Conservation (phyloP, 2,113 vertebrate genomes). For the Naja naja region DNA sequence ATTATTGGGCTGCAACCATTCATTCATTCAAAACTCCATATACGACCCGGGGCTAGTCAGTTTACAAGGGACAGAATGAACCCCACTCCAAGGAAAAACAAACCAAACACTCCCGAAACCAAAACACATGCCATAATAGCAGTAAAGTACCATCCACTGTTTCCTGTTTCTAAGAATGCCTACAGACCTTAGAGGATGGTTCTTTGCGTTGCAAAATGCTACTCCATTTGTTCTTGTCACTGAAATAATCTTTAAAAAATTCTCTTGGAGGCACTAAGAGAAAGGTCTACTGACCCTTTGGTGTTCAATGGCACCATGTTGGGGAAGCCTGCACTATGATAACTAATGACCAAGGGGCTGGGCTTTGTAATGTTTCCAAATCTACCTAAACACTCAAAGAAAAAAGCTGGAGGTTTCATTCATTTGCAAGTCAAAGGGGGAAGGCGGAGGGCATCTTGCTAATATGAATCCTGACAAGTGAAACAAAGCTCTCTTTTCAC, state of each 20-base stretch:
- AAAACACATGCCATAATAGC: neutral
- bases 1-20: neutral
- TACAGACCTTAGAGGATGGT: neutral
- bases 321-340: neutral
- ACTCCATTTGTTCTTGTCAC: neutral
- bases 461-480: constrained; percentile 34
- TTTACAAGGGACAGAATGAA: neutral
- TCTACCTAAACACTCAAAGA: neutral
- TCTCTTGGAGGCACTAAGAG: neutral
- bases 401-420: constrained; percentile 16
- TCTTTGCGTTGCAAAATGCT: neutral
- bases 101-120: neutral
- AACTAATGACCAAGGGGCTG: neutral
- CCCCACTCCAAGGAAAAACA: neutral
- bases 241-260: neutral
- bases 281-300: neutral
- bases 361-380: neutral
- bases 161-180: neutral
- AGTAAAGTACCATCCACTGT: neutral
- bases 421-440: neutral
- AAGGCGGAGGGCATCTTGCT: neutral
- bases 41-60: neutral
- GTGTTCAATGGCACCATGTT: neutral
- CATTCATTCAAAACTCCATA: neutral
- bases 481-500: constrained; percentile 37